Conservation (phyloP, 2,888 invertebrate species). For the Tethea ocularis region DNA sequence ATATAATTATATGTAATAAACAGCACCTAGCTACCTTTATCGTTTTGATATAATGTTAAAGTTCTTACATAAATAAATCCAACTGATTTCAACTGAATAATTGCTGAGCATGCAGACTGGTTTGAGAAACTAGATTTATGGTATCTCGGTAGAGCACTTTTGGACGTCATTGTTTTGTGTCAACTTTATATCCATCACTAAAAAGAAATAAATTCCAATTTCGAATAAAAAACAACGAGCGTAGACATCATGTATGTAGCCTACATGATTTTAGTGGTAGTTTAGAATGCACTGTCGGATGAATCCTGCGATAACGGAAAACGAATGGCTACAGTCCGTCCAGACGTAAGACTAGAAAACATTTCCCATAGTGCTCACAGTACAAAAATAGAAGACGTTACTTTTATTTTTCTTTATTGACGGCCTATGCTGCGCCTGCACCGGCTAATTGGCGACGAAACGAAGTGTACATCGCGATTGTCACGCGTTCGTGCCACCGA, state of each 20-base stretch:
- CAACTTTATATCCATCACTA: background rate
- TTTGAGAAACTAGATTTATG: background rate
- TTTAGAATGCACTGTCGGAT: too few relatives aligned
- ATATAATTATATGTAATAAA: too few relatives aligned
- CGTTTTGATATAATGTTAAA: background rate
- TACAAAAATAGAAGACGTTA: background rate
- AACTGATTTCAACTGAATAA: slow-evolving; percentile 1
- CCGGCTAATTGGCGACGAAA: slow-evolving; percentile 29
- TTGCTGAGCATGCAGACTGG: background rate
- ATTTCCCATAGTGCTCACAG: background rate
- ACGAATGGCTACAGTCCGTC: background rate
- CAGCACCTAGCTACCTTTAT: background rate
- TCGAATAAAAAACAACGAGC: background rate
- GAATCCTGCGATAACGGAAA: too few relatives aligned
- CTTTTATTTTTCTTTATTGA: slow-evolving; percentile 5
- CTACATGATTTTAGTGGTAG: too few relatives aligned
- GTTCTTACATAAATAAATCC: background rate
- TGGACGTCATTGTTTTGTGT: background rate
- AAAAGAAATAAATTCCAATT: background rate
- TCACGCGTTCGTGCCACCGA: slow-evolving; percentile 36
- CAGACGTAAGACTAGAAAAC: background rate
- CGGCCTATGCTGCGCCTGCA: slow-evolving; percentile 12
- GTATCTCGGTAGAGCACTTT: background rate
- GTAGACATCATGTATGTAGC: too few relatives aligned
- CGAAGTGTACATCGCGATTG: slow-evolving; percentile 23